Percentiles rank a stretch among this genome's conserved stretches.
Evolutionary conservation across 2,888 invertebrate species (phyloP).

Genomic region (Torymus aiolomorphi): DNA sequence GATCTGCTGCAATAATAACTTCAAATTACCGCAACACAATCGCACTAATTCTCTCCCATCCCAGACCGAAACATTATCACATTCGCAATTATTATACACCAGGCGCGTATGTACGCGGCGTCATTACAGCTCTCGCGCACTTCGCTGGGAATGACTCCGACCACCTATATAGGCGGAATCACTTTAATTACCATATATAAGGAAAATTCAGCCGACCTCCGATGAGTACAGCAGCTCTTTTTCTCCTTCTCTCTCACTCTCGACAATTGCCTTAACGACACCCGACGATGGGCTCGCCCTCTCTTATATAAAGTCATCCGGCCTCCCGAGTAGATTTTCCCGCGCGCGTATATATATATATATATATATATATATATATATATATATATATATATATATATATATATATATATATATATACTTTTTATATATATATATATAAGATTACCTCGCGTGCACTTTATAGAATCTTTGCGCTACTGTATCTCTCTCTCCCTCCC

Average conservation of each 20-base stretch:
- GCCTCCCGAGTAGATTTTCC: slow-evolving; percentile 23
- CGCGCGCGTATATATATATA: not conserved
- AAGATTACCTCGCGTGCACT: slow-evolving; percentile 7
- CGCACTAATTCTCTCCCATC: too few relatives aligned
- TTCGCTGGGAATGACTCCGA: not conserved
- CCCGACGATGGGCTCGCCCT: not conserved
- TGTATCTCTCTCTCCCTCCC: not conserved
- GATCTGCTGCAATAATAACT: too few relatives aligned
- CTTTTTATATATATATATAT: not conserved
- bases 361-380: too few relatives aligned
- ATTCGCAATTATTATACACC: too few relatives aligned
- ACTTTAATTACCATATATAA: slow-evolving; percentile 30
- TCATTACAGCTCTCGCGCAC: not conserved
- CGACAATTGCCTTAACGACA: slow-evolving; percentile 34
- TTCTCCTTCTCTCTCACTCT: too few relatives aligned
- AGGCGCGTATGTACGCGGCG: too few relatives aligned
- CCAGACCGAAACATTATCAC: too few relatives aligned
- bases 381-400: not conserved
- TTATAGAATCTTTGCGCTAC: too few relatives aligned
- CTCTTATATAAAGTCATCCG: slow-evolving; percentile 45
- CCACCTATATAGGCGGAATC: not conserved
- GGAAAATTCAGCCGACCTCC: not conserved
- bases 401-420: not conserved
- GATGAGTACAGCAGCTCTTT: too few relatives aligned
- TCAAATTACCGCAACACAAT: too few relatives aligned